A percentile compares a stretch with the other conserved stretches of the same genome.
These are phyloP conservation scores for Clivina fossor DNA, from an alignment of 2,888 invertebrate genomes.

Conservation along the genomic window DNA sequence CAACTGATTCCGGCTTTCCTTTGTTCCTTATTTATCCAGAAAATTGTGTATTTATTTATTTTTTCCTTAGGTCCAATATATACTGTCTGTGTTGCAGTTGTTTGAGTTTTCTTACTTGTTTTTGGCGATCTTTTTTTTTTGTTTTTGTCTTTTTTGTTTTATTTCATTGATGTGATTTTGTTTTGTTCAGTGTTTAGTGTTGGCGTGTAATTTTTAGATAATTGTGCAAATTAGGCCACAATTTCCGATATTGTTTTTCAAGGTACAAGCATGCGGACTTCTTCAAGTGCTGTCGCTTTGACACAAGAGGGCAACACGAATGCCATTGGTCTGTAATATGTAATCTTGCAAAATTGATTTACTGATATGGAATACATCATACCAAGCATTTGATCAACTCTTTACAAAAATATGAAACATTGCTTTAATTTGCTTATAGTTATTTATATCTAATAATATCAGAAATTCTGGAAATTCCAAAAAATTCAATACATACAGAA, in stretches of 20 bases:
- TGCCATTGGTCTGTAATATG: conserved; percentile 59
- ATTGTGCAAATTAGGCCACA: conserved; percentile 19
- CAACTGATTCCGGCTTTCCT: neutral
- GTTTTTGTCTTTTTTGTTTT: conserved; percentile 13
- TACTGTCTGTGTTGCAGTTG: too few relatives aligned
- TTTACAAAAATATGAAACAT: too few relatives aligned
- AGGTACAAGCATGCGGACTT: conserved; percentile 66
- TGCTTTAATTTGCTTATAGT: too few relatives aligned
- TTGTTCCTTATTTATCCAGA: neutral
- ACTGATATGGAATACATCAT: conserved; percentile 26
- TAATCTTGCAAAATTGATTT: conserved; percentile 13
- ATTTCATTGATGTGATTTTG: conserved; percentile 4
- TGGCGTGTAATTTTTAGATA: too few relatives aligned
- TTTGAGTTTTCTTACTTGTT: too few relatives aligned
- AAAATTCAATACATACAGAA: too few relatives aligned
- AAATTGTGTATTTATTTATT: neutral
- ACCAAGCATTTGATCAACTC: conserved; percentile 1
- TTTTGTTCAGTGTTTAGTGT: conserved; percentile 1
- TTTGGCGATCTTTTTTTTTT: neutral
- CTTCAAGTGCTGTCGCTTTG: conserved; percentile 68
- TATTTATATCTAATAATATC: too few relatives aligned
- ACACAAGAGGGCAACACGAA: conserved; percentile 64
- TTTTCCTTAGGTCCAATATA: too few relatives aligned
- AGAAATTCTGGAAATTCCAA: too few relatives aligned
- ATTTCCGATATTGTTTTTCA: conserved; percentile 44